A percentile compares a stretch with the other conserved stretches of the same genome.
phyloP scores from a whole-genome alignment of 2,113 vertebrate genomes.

The Chrysemys picta region DNA sequence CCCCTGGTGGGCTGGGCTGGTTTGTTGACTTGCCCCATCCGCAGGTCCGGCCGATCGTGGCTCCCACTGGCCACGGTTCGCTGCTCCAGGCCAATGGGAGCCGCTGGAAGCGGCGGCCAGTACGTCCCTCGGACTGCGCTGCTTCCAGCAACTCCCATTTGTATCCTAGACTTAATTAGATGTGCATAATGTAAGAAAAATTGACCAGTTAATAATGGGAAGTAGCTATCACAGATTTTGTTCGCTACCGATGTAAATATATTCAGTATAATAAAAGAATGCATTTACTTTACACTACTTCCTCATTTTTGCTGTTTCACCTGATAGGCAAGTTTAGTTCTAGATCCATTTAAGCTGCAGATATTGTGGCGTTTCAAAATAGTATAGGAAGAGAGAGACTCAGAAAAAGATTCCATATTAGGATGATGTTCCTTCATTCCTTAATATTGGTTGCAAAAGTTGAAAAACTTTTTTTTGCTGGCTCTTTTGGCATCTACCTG shows the following conservation, averaged over 20 bases:
- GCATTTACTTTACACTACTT: not conserved
- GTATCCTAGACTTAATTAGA: not conserved
- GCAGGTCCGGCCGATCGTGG: too few species aligned
- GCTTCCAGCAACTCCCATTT: not conserved
- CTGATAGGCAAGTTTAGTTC: not conserved
- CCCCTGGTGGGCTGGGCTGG: too few species aligned
- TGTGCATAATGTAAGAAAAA: not conserved
- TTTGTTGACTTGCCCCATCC: too few species aligned
- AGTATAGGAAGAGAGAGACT: not conserved
- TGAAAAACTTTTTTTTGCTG: not conserved
- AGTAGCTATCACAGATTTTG: not conserved
- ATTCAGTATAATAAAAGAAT: not conserved
- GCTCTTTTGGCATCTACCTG: not conserved
- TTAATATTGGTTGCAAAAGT: not conserved
- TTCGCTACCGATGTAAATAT: not conserved
- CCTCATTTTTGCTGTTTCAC: not conserved
- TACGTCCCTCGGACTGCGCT: too few species aligned
- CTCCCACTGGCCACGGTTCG: too few species aligned
- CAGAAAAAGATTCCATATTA: not conserved
- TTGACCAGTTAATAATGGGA: not conserved
- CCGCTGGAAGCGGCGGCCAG: too few species aligned
- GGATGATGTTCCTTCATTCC: not conserved
- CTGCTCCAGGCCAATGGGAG: too few species aligned
- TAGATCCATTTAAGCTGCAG: not conserved
- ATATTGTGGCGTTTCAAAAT: not conserved